Conservation (phyloP, 2,113 vertebrate genomes). For the Junco hyemalis region DNA sequence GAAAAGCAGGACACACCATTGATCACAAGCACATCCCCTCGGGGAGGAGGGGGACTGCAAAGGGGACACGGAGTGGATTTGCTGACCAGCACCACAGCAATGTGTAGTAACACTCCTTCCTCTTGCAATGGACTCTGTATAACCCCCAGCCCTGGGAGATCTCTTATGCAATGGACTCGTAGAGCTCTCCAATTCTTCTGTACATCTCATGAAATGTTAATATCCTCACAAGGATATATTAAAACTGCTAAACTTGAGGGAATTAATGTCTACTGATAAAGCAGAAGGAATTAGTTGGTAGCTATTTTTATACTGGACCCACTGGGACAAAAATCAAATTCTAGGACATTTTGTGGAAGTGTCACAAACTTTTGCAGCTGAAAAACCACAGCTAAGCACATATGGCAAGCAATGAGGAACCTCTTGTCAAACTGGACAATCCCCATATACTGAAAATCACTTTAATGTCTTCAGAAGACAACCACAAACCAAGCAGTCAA, state of each 20-base stretch:
- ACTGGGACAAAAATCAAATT: slow-evolving; percentile 14
- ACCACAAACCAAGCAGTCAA: background rate
- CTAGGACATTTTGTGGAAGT: background rate
- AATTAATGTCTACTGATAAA: slow-evolving; percentile 6
- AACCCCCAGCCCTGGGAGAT: background rate
- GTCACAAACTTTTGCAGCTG: background rate
- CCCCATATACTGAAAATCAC: background rate
- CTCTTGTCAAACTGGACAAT: background rate
- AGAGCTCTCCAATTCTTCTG: background rate
- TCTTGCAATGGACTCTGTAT: background rate
- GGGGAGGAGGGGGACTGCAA: background rate
- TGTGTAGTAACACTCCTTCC: background rate
- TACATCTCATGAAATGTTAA: background rate
- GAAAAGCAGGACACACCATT: background rate
- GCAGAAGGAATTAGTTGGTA: slow-evolving; percentile 4
- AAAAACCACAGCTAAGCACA: background rate
- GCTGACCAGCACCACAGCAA: background rate
- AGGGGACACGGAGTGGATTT: background rate
- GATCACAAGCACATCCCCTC: background rate
- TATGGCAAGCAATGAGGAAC: background rate
- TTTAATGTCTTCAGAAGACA: background rate
- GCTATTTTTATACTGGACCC: slow-evolving; percentile 25
- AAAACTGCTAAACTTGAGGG: background rate
- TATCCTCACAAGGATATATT: background rate
- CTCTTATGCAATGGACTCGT: background rate